Conservation (phyloP, 2,888 invertebrate species). For the Philonicus albiceps region DNA sequence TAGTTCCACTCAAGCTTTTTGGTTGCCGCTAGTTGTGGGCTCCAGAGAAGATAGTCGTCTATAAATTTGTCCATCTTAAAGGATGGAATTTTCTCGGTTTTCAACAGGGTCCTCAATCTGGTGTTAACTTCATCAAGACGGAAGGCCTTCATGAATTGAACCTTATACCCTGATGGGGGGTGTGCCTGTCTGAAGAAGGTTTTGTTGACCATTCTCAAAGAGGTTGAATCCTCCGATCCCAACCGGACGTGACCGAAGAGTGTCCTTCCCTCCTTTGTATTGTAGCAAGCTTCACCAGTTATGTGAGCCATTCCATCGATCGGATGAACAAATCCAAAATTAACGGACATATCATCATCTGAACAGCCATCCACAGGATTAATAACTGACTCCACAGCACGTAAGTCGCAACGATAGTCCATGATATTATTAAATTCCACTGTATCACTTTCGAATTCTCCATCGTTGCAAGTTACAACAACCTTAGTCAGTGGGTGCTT, state of each 20-base stretch:
- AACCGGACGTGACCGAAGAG: conserved; percentile 53
- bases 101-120: conserved; percentile 47
- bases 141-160: conserved; percentile 53
- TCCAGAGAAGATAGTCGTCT: conserved; percentile 51
- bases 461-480: conserved; percentile 53
- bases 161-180: conserved; percentile 53
- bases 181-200: conserved; percentile 51
- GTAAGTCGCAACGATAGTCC: conserved; percentile 53
- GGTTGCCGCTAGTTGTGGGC: conserved; percentile 52
- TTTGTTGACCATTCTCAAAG: conserved; percentile 19
- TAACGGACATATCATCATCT: conserved; percentile 49
- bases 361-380: conserved; percentile 52
- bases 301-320: conserved; percentile 51
- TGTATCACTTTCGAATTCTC: conserved; percentile 46
- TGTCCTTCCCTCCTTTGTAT: conserved; percentile 51
- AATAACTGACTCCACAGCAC: conserved; percentile 54
- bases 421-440: conserved; percentile 11
- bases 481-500: conserved; percentile 44
- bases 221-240: conserved; percentile 40
- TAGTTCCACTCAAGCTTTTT: conserved; percentile 56
- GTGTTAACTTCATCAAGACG: conserved; percentile 53
- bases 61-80: conserved; percentile 52
- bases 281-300: conserved; percentile 55
- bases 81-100: conserved; percentile 44
- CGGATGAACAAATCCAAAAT: conserved; percentile 55